Evolutionary conservation across 2,113 vertebrate species (phyloP), one percentile per base, ranked within the genome.

Genomic region (Gavia stellata): DNA sequence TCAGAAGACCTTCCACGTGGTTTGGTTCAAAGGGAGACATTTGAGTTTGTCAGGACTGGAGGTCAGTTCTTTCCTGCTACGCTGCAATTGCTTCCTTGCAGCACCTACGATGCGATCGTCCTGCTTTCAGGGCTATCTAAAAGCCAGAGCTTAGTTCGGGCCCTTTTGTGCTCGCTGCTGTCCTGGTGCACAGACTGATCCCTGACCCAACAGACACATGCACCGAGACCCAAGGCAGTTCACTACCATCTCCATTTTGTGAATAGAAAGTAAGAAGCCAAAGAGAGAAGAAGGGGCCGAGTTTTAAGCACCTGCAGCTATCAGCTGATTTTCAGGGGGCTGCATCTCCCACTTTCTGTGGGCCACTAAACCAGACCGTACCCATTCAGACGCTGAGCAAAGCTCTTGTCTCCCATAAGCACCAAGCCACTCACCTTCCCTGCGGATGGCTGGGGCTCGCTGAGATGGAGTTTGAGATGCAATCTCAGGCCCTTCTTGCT

Each of bases 21-120:
- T 13, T 58, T 26, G 42, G 34, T 47, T 70, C 72, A 2, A 82
- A 36, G 44, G 82, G 19, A 85, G 6, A 55, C 4, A 3, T 8
- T 4, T 3, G 52, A 36, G 15, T 58, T 6, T 29, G 18, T 1
- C 34, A 16, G 70, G 34, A 3, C 17, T 7, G 23, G 49, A 25
- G 21, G 9, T 3, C 0, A 2, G 12, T 6, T 79, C 58, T 45
- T 19, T 15, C 66, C 65, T 56, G 58, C 40, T 49, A 19, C 0
- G 0, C 53, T 40, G 21, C 25, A 50, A 7, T 5, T 34, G 4
- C 52, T 17, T 52, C 40, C 1, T 9, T 52, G 67, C 47, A 68
- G 58, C 40, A 12, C 62, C 67, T 4, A 0, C 62, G 2, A 0
- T 2, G 3, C 1, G 8, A 17, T 11, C 68, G 53, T 8, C 59